Evolutionary conservation across 2,113 vertebrate species (phyloP), one percentile per base, ranked within the genome.

Genomic region (Todiramphus saurophagus): DNA sequence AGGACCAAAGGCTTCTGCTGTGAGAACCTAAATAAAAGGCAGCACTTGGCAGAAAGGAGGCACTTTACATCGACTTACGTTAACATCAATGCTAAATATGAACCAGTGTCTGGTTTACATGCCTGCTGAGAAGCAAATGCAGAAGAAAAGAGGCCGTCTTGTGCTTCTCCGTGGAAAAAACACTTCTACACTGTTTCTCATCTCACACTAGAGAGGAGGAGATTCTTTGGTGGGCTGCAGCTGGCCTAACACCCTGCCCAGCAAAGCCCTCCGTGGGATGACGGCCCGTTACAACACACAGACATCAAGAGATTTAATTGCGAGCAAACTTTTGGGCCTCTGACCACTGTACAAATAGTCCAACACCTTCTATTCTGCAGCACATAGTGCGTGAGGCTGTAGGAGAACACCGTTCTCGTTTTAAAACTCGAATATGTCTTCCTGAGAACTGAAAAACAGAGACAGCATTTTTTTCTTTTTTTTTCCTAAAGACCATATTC

Each of bases 51-150:
- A 48, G 5, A 44, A 50, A 60, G 87, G 58, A 83, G 46, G 39
- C 58, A 12, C 21, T 21, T 87, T 6, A n/a, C 18, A 72, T 56
- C 76, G 16, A 3, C 41, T 27, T 9, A 12, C 0, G 1, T 4
- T 27, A 60, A 35, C 51, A 24, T 1, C 8, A 2, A 3, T 3
- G 48, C 25, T 35, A 31, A 3, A 3, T 2, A 24, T 2, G 14
- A 33, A 37, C 58, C 31, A 41, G 39, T 1, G 2, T 37, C 23
- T 60, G 18, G 1, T 1, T 30, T 25, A 30, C 53, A 25, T 0
- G 2, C 4, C 13, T 60, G 63, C 72, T 44, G 59, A 41, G 48
- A 74, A 59, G 59, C 11, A 44, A 37, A 4, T 0, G 10, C 44
- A 16, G 41, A 46, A 60, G 16, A 23, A 41, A 55, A 50, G 70